phyloP scores from a whole-genome alignment of 1,140 invertebrate species.

The Achroia grisella region DNA sequence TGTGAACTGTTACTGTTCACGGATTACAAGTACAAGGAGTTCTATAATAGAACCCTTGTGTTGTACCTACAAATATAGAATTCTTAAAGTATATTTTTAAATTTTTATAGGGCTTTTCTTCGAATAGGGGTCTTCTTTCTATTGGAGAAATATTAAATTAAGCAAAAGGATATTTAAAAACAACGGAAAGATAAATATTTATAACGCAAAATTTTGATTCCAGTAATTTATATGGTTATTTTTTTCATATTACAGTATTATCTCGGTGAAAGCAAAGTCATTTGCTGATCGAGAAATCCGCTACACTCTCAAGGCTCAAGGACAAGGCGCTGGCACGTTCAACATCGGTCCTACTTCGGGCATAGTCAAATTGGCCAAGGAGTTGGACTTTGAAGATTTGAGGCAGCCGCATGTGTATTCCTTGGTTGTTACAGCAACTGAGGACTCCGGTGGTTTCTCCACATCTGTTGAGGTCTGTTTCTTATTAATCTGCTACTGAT shows the following conservation, averaged over 20 bases:
- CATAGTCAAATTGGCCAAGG: slow-evolving; percentile 95
- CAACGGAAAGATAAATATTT: too few species aligned
- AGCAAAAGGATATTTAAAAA: too few species aligned
- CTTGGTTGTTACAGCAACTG: slow-evolving; percentile 92
- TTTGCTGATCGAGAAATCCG: slow-evolving; percentile 96
- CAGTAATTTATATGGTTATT: slow-evolving; percentile 7
- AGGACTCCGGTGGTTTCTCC: slow-evolving; percentile 96
- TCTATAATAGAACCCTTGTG: too few species aligned
- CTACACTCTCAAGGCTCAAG: slow-evolving; percentile 94
- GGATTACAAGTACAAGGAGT: too few species aligned
- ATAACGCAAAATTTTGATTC: not conserved
- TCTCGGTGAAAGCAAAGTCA: slow-evolving; percentile 96
- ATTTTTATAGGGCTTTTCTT: too few species aligned
- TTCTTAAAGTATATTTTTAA: too few species aligned
- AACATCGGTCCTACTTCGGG: slow-evolving; percentile 95
- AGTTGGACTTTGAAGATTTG: slow-evolving; percentile 95
- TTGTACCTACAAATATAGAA: too few species aligned
- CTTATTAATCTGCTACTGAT: not conserved
- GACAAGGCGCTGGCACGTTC: slow-evolving; percentile 94
- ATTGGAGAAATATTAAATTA: too few species aligned
- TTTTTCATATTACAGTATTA: slow-evolving; percentile 82
- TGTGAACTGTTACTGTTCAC: too few species aligned
- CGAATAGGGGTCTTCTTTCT: too few species aligned
- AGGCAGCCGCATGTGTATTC: slow-evolving; percentile 94
- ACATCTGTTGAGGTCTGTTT: slow-evolving; percentile 91